A percentile compares a stretch with the other conserved stretches of the same genome.
Conservation (phyloP, 2,113 vertebrate species). For the Cercopithecus mona region DNA sequence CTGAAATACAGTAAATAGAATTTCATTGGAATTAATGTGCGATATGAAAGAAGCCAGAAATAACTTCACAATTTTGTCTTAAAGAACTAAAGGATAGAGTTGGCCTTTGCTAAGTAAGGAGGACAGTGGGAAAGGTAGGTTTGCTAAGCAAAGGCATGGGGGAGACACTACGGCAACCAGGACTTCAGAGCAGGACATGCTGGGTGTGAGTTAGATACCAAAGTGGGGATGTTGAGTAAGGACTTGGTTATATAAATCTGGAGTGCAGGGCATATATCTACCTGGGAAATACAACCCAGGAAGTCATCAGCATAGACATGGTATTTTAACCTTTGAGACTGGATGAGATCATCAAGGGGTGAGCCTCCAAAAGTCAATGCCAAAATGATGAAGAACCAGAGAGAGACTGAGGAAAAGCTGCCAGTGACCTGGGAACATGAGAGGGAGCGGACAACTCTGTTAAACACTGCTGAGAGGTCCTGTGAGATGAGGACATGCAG, state of each 20-base stretch:
- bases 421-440: accelerated
- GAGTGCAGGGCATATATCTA: neutral
- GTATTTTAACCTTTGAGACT: neutral
- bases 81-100: neutral
- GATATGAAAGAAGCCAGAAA: neutral
- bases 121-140: neutral
- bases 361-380: neutral
- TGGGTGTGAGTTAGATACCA: neutral
- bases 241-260: neutral
- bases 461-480: neutral
- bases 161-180: neutral
- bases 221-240: neutral
- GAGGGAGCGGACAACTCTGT: neutral
- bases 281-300: neutral
- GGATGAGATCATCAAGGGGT: neutral
- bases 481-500: neutral
- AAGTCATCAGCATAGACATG: neutral
- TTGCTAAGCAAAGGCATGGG: no score
- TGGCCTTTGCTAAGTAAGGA: neutral
- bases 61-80: neutral
- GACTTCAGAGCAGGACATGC: neutral
- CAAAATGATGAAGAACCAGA: neutral
- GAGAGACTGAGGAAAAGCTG: neutral
- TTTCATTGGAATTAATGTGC: neutral
- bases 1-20: neutral